These are phyloP conservation scores for Pheucticus melanocephalus DNA, from an alignment of 2,113 vertebrate species.

Conservation along the genomic window DNA sequence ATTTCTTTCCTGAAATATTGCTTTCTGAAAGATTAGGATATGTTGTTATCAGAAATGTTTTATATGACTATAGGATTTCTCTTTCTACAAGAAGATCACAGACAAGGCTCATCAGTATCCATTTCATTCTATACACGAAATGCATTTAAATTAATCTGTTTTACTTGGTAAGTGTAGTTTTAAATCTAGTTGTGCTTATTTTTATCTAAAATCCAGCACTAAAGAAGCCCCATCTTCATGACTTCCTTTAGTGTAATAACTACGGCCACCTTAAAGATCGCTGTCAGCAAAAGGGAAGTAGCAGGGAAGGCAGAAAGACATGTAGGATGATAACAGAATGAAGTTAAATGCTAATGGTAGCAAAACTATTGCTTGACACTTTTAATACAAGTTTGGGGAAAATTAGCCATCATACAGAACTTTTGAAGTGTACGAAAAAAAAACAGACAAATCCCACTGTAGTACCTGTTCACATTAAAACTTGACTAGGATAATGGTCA, in stretches of 20 bases:
- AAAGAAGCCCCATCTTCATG: neutral
- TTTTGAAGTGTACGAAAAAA: neutral
- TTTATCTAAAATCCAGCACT: neutral
- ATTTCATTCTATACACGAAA: neutral
- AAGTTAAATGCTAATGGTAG: neutral
- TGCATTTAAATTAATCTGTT: neutral
- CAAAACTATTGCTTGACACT: neutral
- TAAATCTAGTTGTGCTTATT: neutral
- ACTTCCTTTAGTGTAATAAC: neutral
- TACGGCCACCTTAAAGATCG: rapidly evolving
- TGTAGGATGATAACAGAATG: neutral
- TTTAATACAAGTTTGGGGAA: neutral
- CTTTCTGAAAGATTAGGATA: neutral
- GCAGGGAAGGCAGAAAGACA: neutral
- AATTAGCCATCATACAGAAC: neutral
- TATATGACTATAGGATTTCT: neutral
- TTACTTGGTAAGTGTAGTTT: neutral
- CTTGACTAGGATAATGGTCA: neutral
- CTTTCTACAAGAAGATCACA: neutral
- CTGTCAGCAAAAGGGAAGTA: neutral
- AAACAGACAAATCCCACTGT: neutral
- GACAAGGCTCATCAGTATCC: neutral
- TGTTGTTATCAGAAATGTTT: neutral
- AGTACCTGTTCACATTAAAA: neutral
- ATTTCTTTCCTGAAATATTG: neutral